phyloP scores from a whole-genome alignment of 2,888 invertebrate species.

The Diarsia brunnea region DNA sequence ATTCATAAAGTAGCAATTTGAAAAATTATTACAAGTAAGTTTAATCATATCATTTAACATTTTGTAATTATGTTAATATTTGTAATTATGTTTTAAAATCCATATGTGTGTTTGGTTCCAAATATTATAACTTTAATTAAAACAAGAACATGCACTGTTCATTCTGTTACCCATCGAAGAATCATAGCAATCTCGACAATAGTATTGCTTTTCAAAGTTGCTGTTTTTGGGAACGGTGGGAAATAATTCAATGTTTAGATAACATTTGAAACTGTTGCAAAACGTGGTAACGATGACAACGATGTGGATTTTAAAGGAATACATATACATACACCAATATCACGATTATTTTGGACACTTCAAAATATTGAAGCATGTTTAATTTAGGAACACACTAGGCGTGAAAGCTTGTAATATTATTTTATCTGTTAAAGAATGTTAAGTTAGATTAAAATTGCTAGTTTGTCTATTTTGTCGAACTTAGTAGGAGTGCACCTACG shows the following conservation, averaged over 20 bases:
- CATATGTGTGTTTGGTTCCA: too few relatives aligned
- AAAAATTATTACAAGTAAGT: too few relatives aligned
- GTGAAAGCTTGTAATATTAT: neutral
- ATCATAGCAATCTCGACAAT: constrained; percentile 12
- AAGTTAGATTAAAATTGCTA: neutral
- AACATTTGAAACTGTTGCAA: constrained; percentile 50
- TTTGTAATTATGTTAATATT: too few relatives aligned
- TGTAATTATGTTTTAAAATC: too few relatives aligned
- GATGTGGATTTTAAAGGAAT: neutral
- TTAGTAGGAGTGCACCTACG: neutral
- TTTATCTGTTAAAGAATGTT: neutral
- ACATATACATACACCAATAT: constrained; percentile 1
- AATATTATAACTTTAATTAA: too few relatives aligned
- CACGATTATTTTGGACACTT: neutral
- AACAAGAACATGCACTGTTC: too few relatives aligned
- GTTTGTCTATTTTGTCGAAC: neutral
- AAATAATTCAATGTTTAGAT: constrained; percentile 38
- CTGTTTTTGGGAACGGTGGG: neutral
- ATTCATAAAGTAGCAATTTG: too few relatives aligned
- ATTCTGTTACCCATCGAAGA: neutral
- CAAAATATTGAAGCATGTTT: neutral
- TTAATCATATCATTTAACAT: too few relatives aligned
- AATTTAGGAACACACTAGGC: neutral
- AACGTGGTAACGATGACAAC: neutral
- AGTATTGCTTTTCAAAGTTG: neutral